phyloP scores from a whole-genome alignment of 2,113 vertebrate species.

The Naja naja region DNA sequence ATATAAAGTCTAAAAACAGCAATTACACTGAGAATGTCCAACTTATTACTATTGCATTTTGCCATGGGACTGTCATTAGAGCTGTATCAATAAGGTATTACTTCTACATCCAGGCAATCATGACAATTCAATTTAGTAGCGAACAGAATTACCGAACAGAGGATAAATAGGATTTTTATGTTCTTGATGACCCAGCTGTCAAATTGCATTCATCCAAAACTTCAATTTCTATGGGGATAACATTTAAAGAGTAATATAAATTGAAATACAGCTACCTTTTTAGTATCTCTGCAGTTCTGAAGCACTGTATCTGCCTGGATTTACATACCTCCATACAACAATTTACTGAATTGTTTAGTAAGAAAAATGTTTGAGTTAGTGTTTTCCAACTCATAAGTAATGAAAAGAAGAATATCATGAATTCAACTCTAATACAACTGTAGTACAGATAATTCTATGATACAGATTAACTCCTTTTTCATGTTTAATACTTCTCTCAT shows the following conservation, averaged over 20 bases:
- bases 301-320: conserved; percentile 27
- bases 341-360: neutral
- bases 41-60: conserved; percentile 7
- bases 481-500: neutral
- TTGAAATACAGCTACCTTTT: conserved; percentile 28
- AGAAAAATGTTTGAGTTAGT: neutral
- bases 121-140: neutral
- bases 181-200: conserved; percentile 25
- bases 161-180: conserved; percentile 11
- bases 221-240: conserved; percentile 53
- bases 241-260: conserved; percentile 34
- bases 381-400: neutral
- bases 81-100: neutral
- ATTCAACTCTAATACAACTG: neutral
- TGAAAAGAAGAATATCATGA: neutral
- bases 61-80: conserved; percentile 9
- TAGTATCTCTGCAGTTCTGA: conserved; percentile 53
- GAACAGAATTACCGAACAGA: conserved; percentile 22
- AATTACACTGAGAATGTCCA: conserved; percentile 22
- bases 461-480: neutral
- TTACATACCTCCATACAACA: neutral
- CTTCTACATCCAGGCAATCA: neutral
- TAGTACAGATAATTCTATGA: neutral
- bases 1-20: neutral
- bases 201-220: conserved; percentile 43